Evolutionary conservation across 53 echinoderm and acorn worm genomes (phyloP), one percentile per base, ranked within the genome.

Genomic region (Arbacia lixula): DNA sequence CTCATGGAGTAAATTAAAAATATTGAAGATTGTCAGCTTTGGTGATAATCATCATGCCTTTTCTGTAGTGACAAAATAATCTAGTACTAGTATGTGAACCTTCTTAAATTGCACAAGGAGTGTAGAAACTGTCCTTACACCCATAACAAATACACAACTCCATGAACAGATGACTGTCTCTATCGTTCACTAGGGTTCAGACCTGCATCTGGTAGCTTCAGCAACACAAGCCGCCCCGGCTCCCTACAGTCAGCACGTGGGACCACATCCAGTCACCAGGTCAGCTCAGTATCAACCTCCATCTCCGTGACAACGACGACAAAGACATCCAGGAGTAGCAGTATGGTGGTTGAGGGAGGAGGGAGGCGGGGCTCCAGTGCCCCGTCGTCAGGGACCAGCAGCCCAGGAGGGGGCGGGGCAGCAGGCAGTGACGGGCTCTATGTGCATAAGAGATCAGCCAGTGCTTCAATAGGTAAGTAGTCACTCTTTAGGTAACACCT

Each of bases 231-330:
- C 75, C 79, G 39, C 17, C 60, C 60, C 24, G 38, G 39, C 27
- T 5, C 40, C 28, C 40, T 78, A 5, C 79, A 78, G 41, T 78
- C 79, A 6, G 79, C 79, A 4, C 79, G 79, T 8, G 79, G 79
- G 24, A 60, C 60, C 12, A 37, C 60, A 12, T 38, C 60, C 4
- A 40, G 38, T 5, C 33, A 38, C 9, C 26, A 49, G 30, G 31
- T 36, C 31, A 50, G 51, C 3, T 0, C 55, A 38, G 75, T 1
- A 34, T 53, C 54, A 19, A 53, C 52, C 53, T 75, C 75, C 2
- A 36, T 75, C 3, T 54, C 75, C 31, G 75, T 75, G 2, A 36
- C 24, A 4, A 17, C 53, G 24, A 36, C 24, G 9, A 17, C 53
- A n/a, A 52, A 75, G 33, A 32, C 75, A 6, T 33, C 75, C 16